These are phyloP conservation scores for Acleris emargana DNA, from an alignment of 2,888 invertebrate species.

Conservation along the genomic window DNA sequence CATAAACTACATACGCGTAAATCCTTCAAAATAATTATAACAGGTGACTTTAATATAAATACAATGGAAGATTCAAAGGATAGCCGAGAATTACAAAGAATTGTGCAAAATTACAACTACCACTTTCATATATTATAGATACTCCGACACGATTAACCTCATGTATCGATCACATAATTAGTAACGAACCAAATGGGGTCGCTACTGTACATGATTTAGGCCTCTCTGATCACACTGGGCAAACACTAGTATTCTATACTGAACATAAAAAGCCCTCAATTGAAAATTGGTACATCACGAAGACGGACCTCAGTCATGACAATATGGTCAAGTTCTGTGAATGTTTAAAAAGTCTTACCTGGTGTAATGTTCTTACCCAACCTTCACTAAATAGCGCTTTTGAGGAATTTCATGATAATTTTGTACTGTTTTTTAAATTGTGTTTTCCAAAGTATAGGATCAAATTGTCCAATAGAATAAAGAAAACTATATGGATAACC, in stretches of 20 bases:
- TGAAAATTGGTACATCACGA: neutral
- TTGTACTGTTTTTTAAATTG: neutral
- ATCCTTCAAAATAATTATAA: neutral
- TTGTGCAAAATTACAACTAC: conserved; percentile 6
- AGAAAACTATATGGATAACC: conserved; percentile 1
- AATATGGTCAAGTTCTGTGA: neutral
- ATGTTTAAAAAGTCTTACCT: neutral
- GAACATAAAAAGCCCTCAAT: neutral
- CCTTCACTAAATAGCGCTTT: neutral
- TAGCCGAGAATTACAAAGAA: neutral
- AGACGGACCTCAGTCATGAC: neutral
- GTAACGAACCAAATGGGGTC: neutral
- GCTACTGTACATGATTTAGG: neutral
- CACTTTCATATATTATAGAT: conserved; percentile 8
- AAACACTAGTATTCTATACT: neutral
- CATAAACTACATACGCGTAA: conserved; percentile 1
- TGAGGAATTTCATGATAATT: neutral
- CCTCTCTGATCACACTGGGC: conserved; percentile 12
- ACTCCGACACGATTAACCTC: neutral
- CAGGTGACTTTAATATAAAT: conserved; percentile 2
- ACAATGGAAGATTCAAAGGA: neutral
- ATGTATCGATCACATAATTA: conserved; percentile 13
- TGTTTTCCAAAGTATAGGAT: neutral
- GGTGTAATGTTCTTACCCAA: neutral
- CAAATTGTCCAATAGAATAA: neutral